These are phyloP conservation scores for Halisarca cf. caerulea DNA, from an alignment of 37 sponge, comb jelly and placozoan species.

Conservation along the genomic window DNA sequence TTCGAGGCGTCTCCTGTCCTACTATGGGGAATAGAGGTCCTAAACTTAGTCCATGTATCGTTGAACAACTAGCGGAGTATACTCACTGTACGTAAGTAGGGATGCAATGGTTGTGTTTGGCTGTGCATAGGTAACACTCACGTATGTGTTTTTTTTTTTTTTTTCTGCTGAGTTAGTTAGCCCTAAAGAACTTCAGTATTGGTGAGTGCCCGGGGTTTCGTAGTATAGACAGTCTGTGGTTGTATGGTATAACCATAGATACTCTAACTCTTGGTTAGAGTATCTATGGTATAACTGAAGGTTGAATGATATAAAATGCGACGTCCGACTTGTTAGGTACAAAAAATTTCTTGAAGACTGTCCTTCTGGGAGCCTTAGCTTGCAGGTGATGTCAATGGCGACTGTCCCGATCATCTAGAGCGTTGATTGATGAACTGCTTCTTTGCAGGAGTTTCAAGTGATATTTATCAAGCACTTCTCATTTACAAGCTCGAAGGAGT, in stretches of 20 bases:
- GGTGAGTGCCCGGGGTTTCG: conserved; percentile 28
- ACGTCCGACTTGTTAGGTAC: too few species aligned
- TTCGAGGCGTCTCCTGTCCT: background rate
- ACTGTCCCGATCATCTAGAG: too few species aligned
- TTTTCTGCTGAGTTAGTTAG: conserved; percentile 22
- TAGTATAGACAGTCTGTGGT: too few species aligned
- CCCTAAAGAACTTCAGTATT: conserved; percentile 64
- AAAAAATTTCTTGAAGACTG: conserved; percentile 78
- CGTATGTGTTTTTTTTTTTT: background rate
- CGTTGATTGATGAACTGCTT: background rate
- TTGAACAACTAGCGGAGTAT: conserved; percentile 50
- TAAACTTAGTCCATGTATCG: conserved; percentile 46
- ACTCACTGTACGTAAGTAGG: conserved; percentile 72
- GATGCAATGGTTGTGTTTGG: background rate
- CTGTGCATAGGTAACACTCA: background rate
- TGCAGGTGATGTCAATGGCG: conserved; percentile 48
- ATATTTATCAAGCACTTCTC: background rate
- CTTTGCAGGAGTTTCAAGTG: background rate
- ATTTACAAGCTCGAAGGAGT: too few species aligned
- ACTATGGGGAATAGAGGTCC: conserved; percentile 74
- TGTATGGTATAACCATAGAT: too few species aligned
- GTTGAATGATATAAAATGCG: too few species aligned
- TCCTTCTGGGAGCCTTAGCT: conserved; percentile 63
- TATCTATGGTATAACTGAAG: too few species aligned
- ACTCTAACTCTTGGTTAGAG: too few species aligned